phyloP scores from a whole-genome alignment of 64 coral and sea anemone species.

The Stichodactyla mertensii region DNA sequence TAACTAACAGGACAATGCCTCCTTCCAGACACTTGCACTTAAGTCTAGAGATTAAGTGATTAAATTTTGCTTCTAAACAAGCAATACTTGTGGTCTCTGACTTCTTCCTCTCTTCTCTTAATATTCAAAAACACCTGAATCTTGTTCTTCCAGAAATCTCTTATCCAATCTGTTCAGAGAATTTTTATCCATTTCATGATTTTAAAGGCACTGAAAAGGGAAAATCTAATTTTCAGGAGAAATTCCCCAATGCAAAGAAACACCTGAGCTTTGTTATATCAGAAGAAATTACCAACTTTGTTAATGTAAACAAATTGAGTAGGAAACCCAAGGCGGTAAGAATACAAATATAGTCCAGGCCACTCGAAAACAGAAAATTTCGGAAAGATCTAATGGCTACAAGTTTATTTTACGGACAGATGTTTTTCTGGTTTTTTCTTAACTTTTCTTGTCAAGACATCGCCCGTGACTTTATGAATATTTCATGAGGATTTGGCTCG shows the following conservation, averaged over 20 bases:
- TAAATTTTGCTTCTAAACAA: neutral
- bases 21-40: neutral
- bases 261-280: neutral
- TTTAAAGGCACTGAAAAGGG: neutral
- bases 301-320: constrained; percentile 1
- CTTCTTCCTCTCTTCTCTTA: neutral
- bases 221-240: neutral
- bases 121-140: neutral
- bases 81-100: neutral
- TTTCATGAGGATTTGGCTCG: neutral
- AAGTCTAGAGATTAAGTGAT: neutral
- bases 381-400: neutral
- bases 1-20: neutral
- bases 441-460: neutral
- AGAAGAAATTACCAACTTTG: neutral
- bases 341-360: neutral
- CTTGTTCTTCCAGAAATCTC: neutral
- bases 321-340: neutral
- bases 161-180: neutral
- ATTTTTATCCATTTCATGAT: neutral
- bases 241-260: neutral
- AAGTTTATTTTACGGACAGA: neutral
- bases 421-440: neutral
- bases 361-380: neutral
- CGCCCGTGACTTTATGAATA: neutral